Percentiles rank a stretch among this genome's conserved stretches.
These are phyloP conservation scores for Mustelus asterias DNA, from an alignment of 2,113 vertebrate genomes.

Conservation along the genomic window DNA sequence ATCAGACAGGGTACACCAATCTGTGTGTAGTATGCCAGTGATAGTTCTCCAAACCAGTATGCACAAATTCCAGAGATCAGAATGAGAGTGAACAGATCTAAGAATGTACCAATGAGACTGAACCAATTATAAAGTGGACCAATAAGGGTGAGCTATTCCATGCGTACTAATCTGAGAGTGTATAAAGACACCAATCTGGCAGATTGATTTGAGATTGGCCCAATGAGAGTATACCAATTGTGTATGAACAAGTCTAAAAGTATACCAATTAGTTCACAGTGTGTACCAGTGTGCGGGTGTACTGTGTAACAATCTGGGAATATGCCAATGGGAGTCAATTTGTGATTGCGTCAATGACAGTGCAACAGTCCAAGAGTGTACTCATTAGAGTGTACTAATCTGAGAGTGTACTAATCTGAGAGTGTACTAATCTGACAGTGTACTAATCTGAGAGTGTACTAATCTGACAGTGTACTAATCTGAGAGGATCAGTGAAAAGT, in stretches of 20 bases:
- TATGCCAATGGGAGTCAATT: neutral
- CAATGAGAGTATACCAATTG: neutral
- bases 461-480: neutral
- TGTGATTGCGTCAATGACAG: neutral
- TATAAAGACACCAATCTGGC: neutral
- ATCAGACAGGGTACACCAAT: no score
- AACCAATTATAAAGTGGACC: neutral
- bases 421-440: neutral
- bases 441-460: neutral
- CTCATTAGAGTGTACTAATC: neutral
- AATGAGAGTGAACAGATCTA: neutral
- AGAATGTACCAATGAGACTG: neutral
- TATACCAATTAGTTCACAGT: neutral
- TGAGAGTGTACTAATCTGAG: neutral
- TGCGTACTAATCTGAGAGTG: neutral
- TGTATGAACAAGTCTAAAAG: neutral
- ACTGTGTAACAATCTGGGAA: neutral
- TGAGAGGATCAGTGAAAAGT: neutral
- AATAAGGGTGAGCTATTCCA: neutral
- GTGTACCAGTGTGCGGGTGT: neutral
- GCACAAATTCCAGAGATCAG: neutral
- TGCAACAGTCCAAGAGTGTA: neutral
- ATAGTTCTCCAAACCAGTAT: no score
- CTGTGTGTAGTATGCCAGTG: no score
- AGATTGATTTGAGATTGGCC: neutral